Conservation (phyloP, 2,888 invertebrate species). For the Pasiphila rectangulata region DNA sequence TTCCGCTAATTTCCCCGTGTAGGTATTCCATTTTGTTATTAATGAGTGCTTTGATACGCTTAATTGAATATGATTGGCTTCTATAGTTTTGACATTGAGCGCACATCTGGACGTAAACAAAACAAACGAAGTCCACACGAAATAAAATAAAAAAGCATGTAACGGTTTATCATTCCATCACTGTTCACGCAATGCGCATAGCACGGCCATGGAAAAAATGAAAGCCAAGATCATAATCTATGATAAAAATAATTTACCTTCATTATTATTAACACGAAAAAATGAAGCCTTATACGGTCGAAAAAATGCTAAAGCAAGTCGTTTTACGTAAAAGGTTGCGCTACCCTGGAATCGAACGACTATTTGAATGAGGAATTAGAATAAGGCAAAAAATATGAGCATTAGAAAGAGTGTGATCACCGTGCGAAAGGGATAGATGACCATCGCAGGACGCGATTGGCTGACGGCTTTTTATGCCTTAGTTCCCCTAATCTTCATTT, state of each 20-base stretch:
- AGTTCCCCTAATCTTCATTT: constrained; percentile 80
- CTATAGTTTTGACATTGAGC: constrained; percentile 35
- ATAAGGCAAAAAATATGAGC: constrained; percentile 77
- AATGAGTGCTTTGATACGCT: constrained; percentile 30
- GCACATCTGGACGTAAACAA: constrained; percentile 47
- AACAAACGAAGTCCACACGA: constrained; percentile 43
- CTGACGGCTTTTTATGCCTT: constrained; percentile 78
- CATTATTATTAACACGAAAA: constrained; percentile 15
- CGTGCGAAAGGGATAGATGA: constrained; percentile 56
- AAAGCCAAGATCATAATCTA: constrained; percentile 58
- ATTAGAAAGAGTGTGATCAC: constrained; percentile 69
- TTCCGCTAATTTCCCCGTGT: too few relatives aligned
- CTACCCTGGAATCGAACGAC: constrained; percentile 69
- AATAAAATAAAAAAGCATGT: constrained; percentile 47
- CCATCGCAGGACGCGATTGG: constrained; percentile 59
- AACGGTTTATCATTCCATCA: constrained; percentile 55
- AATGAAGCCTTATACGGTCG: background rate
- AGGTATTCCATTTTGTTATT: constrained; percentile 19
- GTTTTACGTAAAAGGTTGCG: constrained; percentile 57
- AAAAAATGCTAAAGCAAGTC: constrained; percentile 23
- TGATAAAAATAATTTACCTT: constrained; percentile 48
- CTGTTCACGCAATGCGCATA: constrained; percentile 54
- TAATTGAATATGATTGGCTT: constrained; percentile 33
- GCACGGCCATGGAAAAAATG: constrained; percentile 52
- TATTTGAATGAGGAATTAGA: constrained; percentile 79